phyloP scores from a whole-genome alignment of 2,888 invertebrate genomes.

The Hydrotaea cyrtoneurina region DNA sequence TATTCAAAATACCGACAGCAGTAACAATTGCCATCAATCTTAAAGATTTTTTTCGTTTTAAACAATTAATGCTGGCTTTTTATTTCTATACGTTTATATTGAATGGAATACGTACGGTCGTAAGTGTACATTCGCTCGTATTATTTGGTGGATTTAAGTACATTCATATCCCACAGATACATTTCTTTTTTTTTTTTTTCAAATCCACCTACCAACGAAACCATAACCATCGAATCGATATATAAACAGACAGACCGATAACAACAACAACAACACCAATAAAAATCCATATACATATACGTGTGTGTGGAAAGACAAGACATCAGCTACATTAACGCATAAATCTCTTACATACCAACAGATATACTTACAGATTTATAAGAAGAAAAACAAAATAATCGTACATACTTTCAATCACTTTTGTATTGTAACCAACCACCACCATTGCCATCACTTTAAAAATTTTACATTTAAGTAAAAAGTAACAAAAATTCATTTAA shows the following conservation, averaged over 20 bases:
- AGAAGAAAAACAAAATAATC: conserved; percentile 2
- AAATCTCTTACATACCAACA: conserved; percentile 11
- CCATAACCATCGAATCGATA: background rate
- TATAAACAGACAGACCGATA: background rate
- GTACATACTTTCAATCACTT: conserved; percentile 33
- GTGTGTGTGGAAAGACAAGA: too few relatives aligned
- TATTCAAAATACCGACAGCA: conserved; percentile 37
- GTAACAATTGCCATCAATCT: conserved; percentile 66
- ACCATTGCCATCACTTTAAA: background rate
- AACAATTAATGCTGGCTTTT: conserved; percentile 25
- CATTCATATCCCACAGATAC: conserved; percentile 30
- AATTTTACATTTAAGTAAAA: conserved; percentile 24
- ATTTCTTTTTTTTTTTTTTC: conserved; percentile 31
- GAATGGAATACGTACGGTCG: background rate
- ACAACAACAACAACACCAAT: background rate
- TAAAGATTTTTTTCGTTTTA: conserved; percentile 41
- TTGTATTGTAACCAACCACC: conserved; percentile 9
- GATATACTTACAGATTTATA: conserved; percentile 10
- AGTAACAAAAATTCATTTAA: conserved; percentile 21
- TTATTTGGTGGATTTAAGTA: too few relatives aligned
- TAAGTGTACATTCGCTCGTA: too few relatives aligned
- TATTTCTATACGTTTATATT: background rate
- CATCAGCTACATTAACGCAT: conserved; percentile 35
- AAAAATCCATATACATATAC: too few relatives aligned
- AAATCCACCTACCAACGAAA: too few relatives aligned